Evolutionary conservation across 2,797 vertebrate species (phyloP).

Genomic region (Diglossa cyanea): DNA sequence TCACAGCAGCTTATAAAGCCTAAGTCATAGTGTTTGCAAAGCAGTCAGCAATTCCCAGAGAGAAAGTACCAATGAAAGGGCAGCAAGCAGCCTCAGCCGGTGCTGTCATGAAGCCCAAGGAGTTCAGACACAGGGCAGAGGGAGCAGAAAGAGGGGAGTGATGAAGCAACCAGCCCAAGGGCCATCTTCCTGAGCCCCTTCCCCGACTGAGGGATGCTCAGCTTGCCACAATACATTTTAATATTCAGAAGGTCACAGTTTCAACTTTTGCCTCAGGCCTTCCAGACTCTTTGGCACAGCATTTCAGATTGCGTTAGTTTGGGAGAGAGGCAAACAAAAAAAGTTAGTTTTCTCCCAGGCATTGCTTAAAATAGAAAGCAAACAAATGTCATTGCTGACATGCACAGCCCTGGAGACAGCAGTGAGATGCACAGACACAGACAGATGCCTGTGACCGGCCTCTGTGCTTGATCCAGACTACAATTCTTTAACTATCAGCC

Average conservation of each 20-base stretch:
- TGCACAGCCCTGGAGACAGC: neutral
- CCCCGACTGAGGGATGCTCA: neutral
- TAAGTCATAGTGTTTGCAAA: neutral
- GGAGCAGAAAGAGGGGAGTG: neutral
- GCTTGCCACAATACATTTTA: neutral
- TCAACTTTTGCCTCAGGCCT: neutral
- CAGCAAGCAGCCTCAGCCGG: neutral
- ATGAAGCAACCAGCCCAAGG: neutral
- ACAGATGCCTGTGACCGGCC: neutral
- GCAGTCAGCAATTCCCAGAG: neutral
- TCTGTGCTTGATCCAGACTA: neutral
- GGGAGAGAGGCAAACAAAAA: neutral
- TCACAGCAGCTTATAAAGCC: neutral
- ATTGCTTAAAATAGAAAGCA: constrained; percentile 27
- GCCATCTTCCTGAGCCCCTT: neutral
- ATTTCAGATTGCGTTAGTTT: neutral
- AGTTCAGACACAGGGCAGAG: neutral
- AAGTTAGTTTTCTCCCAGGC: neutral
- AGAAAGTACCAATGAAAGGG: neutral
- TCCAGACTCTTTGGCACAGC: neutral
- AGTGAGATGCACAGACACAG: neutral
- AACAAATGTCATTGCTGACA: neutral
- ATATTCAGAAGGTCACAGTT: neutral
- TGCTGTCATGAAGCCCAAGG: neutral
- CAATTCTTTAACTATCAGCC: neutral